Percentiles rank a stretch among this genome's conserved stretches.
Evolutionary conservation across 2,888 invertebrate genomes (phyloP).

Genomic region (Thymelicus acteon): DNA sequence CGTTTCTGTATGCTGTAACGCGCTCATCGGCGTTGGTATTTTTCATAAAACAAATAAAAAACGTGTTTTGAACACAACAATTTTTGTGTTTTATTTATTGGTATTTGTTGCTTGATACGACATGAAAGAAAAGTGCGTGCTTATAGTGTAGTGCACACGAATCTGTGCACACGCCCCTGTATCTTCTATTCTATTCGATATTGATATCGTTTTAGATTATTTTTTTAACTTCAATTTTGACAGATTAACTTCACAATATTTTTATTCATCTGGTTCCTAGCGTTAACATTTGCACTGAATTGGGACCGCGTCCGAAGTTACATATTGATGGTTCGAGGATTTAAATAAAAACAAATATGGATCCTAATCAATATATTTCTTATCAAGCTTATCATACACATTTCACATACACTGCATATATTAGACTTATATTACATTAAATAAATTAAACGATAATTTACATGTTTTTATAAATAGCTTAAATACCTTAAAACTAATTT

Average conservation of each 20-base stretch:
- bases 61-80: constrained; percentile 84
- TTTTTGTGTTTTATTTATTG: constrained; percentile 65
- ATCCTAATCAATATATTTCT: not conserved
- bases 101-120: not conserved
- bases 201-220: too few relatives aligned
- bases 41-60: constrained; percentile 83
- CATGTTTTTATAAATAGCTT: not conserved
- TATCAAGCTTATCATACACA: not conserved
- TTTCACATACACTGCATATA: not conserved
- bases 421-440: not conserved
- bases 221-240: too few relatives aligned
- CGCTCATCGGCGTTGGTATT: constrained; percentile 77
- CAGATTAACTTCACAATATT: too few relatives aligned
- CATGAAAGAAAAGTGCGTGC: too few relatives aligned
- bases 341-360: too few relatives aligned
- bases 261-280: too few relatives aligned
- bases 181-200: too few relatives aligned
- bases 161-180: too few relatives aligned
- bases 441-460: not conserved
- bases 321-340: too few relatives aligned
- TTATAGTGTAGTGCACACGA: too few relatives aligned
- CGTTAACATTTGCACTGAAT: too few relatives aligned
- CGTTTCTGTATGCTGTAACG: constrained; percentile 56
- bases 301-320: too few relatives aligned
- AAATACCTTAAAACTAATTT: not conserved